phyloP scores from a whole-genome alignment of 1,140 invertebrate genomes.

The Oreohelix idahoensis region DNA sequence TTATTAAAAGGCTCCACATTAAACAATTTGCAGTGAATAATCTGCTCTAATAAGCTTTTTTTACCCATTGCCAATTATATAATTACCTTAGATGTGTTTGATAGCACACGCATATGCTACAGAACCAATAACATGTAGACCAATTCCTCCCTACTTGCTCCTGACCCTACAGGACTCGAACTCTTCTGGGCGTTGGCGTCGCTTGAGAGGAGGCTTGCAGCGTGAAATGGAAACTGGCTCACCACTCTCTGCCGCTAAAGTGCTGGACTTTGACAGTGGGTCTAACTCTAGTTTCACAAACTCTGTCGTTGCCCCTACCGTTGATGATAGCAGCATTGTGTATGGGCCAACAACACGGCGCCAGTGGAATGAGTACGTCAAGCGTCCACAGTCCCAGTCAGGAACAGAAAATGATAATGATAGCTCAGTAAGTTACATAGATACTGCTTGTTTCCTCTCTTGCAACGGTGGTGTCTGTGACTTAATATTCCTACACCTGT shows the following conservation, averaged over 20 bases:
- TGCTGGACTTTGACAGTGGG: constrained; percentile 65
- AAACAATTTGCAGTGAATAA: too few relatives aligned
- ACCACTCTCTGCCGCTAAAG: constrained; percentile 47
- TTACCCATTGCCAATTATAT: background rate
- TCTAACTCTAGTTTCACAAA: constrained; percentile 62
- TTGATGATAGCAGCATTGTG: constrained; percentile 59
- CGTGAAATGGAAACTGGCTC: constrained; percentile 5
- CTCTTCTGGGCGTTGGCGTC: constrained; percentile 19
- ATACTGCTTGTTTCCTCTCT: background rate
- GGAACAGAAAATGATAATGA: constrained; percentile 59
- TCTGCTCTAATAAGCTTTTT: too few relatives aligned
- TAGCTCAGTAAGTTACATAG: constrained; percentile 42
- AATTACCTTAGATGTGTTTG: background rate
- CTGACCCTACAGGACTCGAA: constrained; percentile 15
- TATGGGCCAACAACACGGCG: constrained; percentile 81
- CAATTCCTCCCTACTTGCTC: background rate
- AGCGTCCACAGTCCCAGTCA: constrained; percentile 49
- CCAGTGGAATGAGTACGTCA: constrained; percentile 82
- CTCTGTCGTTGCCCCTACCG: constrained; percentile 36
- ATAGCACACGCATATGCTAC: background rate
- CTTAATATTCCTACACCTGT: background rate
- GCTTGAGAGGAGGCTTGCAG: background rate
- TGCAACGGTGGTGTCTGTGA: background rate
- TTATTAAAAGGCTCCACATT: too few relatives aligned
- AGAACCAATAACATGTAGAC: background rate